A percentile compares a stretch with the other conserved stretches of the same genome.
Conservation (phyloP, 2,797 vertebrate species). For the Rousettus madagascariensis region DNA sequence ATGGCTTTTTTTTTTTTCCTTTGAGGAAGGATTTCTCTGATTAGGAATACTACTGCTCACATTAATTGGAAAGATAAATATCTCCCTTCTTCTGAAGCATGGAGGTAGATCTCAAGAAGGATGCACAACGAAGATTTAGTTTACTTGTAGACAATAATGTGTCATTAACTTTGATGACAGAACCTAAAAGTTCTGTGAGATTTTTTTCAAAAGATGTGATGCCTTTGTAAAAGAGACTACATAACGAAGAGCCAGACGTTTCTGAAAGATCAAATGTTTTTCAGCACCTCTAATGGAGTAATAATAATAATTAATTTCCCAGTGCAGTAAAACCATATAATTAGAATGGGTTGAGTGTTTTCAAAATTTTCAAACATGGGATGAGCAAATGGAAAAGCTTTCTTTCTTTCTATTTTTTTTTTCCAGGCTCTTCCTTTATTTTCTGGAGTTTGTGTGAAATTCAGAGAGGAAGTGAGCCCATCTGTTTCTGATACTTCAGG, state of each 20-base stretch:
- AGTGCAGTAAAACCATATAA: conserved; percentile 30
- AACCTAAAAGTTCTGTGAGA: neutral
- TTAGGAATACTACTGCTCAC: neutral
- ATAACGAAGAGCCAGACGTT: neutral
- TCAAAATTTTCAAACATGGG: conserved; percentile 43
- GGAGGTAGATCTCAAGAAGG: neutral
- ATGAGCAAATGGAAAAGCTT: conserved; percentile 67
- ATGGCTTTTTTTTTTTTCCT: conserved; percentile 5
- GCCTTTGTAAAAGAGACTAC: conserved; percentile 35
- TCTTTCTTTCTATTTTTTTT: neutral
- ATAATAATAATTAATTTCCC: conserved; percentile 64
- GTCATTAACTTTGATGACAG: neutral
- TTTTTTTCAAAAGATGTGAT: neutral
- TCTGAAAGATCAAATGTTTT: conserved; percentile 58
- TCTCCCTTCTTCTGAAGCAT: neutral
- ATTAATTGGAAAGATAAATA: neutral
- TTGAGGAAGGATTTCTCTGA: neutral
- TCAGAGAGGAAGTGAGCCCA: conserved; percentile 68
- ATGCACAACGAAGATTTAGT: neutral
- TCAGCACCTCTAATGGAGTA: conserved; percentile 40
- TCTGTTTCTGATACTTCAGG: conserved; percentile 75
- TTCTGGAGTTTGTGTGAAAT: conserved; percentile 60
- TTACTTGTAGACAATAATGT: neutral
- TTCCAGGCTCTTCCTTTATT: conserved; percentile 40
- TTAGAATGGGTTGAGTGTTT: conserved; percentile 49